A percentile compares a stretch with the other conserved stretches of the same genome.
Evolutionary conservation across 2,888 invertebrate species (phyloP).

Genomic region (Eristalis intricaria): DNA sequence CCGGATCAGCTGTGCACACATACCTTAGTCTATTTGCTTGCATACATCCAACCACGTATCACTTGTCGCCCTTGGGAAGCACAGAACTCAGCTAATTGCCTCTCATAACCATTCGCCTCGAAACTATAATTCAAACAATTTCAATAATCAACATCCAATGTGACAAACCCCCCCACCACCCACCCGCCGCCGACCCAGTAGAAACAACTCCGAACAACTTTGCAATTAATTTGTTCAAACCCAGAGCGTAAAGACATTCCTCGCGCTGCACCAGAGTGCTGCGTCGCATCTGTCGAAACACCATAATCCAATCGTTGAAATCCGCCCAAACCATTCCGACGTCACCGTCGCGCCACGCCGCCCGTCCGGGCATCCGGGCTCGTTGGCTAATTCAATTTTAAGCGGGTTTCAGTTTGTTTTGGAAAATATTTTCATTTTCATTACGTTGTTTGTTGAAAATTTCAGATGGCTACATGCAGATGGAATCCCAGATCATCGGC

Average conservation of each 20-base stretch:
- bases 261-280: not conserved
- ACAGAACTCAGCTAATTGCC: not conserved
- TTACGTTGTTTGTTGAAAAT: slow-evolving; percentile 22
- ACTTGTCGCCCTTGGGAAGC: not conserved
- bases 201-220: slow-evolving; percentile 2
- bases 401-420: slow-evolving; percentile 46
- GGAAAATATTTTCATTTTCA: slow-evolving; percentile 43
- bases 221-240: slow-evolving; percentile 18
- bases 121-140: not conserved
- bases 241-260: not conserved
- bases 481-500: slow-evolving; percentile 13
- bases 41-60: not conserved
- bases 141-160: not conserved
- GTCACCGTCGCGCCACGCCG: not conserved
- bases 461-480: not conserved
- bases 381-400: slow-evolving; percentile 49
- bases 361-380: not conserved
- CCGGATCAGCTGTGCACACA: not conserved
- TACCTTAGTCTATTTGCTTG: not conserved
- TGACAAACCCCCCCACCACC: not conserved
- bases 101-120: not conserved
- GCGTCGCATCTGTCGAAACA: slow-evolving; percentile 30
- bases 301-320: slow-evolving; percentile 11
- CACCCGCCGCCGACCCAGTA: not conserved
- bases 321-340: not conserved